Evolutionary conservation across 2,113 vertebrate species (phyloP).

Genomic region (Cryptotis parvus): DNA sequence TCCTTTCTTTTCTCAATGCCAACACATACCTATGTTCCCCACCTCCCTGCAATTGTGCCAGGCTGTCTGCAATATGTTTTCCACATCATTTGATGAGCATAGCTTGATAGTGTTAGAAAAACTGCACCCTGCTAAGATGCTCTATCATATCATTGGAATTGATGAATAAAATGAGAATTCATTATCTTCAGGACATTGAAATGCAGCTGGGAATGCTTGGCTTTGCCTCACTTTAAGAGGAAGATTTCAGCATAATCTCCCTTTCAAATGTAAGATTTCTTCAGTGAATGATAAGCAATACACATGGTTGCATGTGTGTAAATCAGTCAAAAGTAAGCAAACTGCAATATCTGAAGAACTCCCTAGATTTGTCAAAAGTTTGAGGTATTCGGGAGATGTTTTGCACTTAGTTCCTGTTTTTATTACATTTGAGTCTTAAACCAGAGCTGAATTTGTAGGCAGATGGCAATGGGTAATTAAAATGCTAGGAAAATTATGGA

Average conservation of each 20-base stretch:
- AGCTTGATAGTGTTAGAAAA: conserved; percentile 46
- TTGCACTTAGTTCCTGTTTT: conserved; percentile 27
- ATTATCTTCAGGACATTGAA: conserved; percentile 59
- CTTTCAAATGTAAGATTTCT: conserved; percentile 51
- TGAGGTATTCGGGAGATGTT: not conserved
- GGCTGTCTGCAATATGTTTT: conserved; percentile 52
- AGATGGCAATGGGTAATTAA: conserved; percentile 78
- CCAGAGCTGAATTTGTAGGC: conserved; percentile 60
- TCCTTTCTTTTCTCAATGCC: not conserved
- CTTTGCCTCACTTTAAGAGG: conserved; percentile 24
- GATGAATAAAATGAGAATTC: conserved; percentile 70
- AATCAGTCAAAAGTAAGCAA: conserved; percentile 63
- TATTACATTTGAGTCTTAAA: conserved; percentile 60
- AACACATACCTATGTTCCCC: not conserved
- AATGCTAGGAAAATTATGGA: conserved; percentile 73
- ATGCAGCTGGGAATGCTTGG: conserved; percentile 41
- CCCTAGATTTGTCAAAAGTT: conserved; percentile 28
- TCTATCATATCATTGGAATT: conserved; percentile 61
- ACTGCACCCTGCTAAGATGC: conserved; percentile 25
- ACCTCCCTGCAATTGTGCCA: not conserved
- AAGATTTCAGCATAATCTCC: conserved; percentile 17
- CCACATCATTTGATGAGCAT: conserved; percentile 43
- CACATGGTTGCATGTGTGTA: not conserved
- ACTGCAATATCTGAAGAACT: not conserved
- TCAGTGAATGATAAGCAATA: conserved; percentile 46